A percentile compares a stretch with the other conserved stretches of the same genome.
These are phyloP conservation scores for Cheilinus undulatus DNA, from an alignment of 2,113 vertebrate species.

Conservation along the genomic window DNA sequence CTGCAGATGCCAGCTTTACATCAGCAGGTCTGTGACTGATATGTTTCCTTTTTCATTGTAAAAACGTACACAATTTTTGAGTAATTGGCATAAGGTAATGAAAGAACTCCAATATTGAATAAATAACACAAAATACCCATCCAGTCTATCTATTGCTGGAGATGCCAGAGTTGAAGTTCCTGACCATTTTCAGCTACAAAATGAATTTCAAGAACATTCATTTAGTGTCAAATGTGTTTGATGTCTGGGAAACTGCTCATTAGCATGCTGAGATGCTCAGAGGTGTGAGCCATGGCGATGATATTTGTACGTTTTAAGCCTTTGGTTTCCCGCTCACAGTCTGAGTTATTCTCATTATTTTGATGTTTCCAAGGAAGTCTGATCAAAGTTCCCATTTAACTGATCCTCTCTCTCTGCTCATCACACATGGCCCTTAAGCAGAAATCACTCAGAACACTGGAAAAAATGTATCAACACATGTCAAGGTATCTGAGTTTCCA, in stretches of 20 bases:
- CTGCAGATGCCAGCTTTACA: no score
- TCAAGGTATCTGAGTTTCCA: slow-evolving; percentile 25
- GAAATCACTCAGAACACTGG: slow-evolving; percentile 6
- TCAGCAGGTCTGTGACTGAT: not conserved
- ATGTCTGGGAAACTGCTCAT: slow-evolving; percentile 35
- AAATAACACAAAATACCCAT: no score
- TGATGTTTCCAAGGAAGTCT: slow-evolving; percentile 44
- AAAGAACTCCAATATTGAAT: no score
- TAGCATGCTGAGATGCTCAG: slow-evolving; percentile 32
- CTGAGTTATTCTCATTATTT: slow-evolving; percentile 54
- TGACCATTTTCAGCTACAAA: not conserved
- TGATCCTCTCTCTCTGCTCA: slow-evolving; percentile 4
- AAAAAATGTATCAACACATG: slow-evolving; percentile 36
- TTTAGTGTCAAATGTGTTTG: slow-evolving; percentile 38
- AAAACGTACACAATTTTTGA: no score
- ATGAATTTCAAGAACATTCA: slow-evolving; percentile 18
- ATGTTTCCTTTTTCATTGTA: no score
- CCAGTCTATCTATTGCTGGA: no score
- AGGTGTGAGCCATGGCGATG: slow-evolving; percentile 35
- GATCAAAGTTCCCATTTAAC: slow-evolving; percentile 60
- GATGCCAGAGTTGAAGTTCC: slow-evolving; percentile 1
- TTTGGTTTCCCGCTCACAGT: slow-evolving; percentile 27
- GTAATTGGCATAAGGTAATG: no score
- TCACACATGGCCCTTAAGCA: slow-evolving; percentile 20
- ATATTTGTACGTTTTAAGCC: slow-evolving; percentile 2